Evolutionary conservation across 92 coral and sea anemone species (phyloP).

Genomic region (Porites divaricata): DNA sequence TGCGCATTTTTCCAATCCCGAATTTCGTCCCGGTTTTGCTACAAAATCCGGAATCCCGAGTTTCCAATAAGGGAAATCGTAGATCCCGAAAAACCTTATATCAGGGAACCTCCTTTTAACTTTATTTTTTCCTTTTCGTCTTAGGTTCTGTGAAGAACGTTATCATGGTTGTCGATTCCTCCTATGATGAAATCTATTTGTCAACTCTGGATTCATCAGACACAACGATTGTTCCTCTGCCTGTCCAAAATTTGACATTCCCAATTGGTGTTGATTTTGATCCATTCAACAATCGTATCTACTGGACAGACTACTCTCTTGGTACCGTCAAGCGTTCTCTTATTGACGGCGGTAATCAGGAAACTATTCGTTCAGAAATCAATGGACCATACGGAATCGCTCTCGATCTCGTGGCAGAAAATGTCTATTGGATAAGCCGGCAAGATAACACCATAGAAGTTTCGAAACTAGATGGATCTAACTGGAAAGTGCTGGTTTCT

Average conservation of each 20-base stretch:
- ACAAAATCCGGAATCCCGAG: too few relatives aligned
- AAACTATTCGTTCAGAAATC: slow-evolving; percentile 44
- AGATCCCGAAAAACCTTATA: too few relatives aligned
- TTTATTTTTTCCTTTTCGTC: not conserved
- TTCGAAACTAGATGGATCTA: slow-evolving; percentile 62
- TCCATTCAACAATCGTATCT: slow-evolving; percentile 68
- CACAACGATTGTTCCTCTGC: not conserved
- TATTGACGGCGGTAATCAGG: slow-evolving; percentile 62
- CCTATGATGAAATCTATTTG: not conserved
- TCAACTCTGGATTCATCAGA: not conserved
- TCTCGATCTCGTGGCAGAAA: slow-evolving; percentile 69
- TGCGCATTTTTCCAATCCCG: too few relatives aligned
- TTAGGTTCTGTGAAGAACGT: slow-evolving; percentile 19
- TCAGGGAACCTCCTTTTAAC: not conserved
- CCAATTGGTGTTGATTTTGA: slow-evolving; percentile 76
- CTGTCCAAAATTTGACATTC: not conserved
- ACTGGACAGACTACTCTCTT: slow-evolving; percentile 79
- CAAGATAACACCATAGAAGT: slow-evolving; percentile 58
- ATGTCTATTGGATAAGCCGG: slow-evolving; percentile 70
- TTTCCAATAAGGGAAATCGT: too few relatives aligned
- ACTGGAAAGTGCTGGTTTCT: slow-evolving; percentile 56
- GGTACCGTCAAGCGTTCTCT: slow-evolving; percentile 57
- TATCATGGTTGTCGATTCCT: slow-evolving; percentile 9
- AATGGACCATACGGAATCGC: slow-evolving; percentile 64
- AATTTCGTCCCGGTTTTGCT: too few relatives aligned